Base-by-base conservation (phyloP, 2,113 vertebrate genomes). In the Ceyx margarethae region DNA sequence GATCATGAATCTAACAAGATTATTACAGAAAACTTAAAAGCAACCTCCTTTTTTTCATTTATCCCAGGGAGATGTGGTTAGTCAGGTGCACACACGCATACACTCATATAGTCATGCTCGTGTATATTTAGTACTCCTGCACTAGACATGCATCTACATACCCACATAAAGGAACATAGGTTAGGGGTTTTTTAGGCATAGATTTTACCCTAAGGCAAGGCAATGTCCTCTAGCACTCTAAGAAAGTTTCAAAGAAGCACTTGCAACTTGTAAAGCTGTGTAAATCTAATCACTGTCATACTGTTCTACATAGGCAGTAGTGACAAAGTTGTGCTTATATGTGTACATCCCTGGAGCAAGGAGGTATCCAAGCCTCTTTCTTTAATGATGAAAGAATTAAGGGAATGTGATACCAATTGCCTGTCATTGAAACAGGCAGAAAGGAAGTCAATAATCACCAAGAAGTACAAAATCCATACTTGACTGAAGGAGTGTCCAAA, bases 91-190 rank as follows among this genome's bases (percentile, higher is more conserved):
- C 1, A 15, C 15, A 14, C 5, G 10, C 10, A 7, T 6, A 40
- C 31, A 31, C 15, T 72, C 17, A 21, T 15, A 22, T 8, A 4
- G 8, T 23, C 12, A 3, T 3, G 0, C 25, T 62, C 2, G 2
- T 20, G 5, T 43, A 3, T 54, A 51, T 58, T 57, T 42, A 71
- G 50, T 12, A n/a, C 4, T 69, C 58, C 29, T 1, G 0, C 0
- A 1, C 13, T 58, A 62, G 58, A 46, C 0, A 3, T 2, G 5
- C 2, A 3, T 3, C 8, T 22, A 37, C 1, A 0, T 18, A 37
- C 43, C 22, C 19, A 69, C 37, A 42, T 11, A 31, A 21, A 65
- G 13, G 43, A 87, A 58, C 11, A 40, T 2, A 29, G 5, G 2
- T 11, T 40, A 14, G 4, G 3, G 7, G 21, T n/a, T 42, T 43